Conservation (phyloP, 2,113 vertebrate genomes). For the Eudyptes chrysolophus region DNA sequence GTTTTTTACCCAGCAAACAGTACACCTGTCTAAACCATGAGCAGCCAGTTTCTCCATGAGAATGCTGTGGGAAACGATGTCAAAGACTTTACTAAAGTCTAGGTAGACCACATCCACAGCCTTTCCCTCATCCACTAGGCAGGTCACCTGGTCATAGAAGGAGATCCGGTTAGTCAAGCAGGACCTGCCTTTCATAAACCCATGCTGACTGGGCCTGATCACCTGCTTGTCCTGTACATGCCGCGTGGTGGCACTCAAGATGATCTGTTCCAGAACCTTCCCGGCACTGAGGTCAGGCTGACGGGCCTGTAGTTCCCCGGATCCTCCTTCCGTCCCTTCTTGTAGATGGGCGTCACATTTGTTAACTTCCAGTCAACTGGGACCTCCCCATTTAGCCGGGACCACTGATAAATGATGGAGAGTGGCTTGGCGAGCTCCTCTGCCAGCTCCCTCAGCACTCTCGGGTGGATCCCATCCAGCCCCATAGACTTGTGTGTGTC, state of each 20-base stretch:
- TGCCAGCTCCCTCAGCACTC: background rate
- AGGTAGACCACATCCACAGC: too few species aligned
- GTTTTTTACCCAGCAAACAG: background rate
- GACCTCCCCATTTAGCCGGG: background rate
- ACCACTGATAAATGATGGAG: background rate
- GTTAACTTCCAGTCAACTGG: background rate
- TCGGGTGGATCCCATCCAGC: background rate
- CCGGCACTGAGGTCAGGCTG: too few species aligned
- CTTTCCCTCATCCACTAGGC: too few species aligned
- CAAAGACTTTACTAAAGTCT: too few species aligned
- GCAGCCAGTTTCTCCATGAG: background rate
- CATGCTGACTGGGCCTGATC: too few species aligned
- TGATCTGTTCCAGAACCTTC: too few species aligned
- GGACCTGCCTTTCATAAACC: too few species aligned
- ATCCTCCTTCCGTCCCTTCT: background rate
- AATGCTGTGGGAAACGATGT: too few species aligned
- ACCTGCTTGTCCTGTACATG: background rate
- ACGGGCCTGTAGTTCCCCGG: background rate
- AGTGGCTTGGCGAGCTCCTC: background rate
- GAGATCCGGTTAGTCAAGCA: too few species aligned
- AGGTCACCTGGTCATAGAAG: too few species aligned
- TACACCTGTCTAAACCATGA: too few species aligned
- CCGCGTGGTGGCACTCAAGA: too few species aligned
- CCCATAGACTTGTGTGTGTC: background rate
- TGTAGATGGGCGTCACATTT: background rate